A percentile compares a stretch with the other conserved stretches of the same genome.
Evolutionary conservation across 92 coral and sea anemone genomes (phyloP).

Genomic region (Desmophyllum pertusum): DNA sequence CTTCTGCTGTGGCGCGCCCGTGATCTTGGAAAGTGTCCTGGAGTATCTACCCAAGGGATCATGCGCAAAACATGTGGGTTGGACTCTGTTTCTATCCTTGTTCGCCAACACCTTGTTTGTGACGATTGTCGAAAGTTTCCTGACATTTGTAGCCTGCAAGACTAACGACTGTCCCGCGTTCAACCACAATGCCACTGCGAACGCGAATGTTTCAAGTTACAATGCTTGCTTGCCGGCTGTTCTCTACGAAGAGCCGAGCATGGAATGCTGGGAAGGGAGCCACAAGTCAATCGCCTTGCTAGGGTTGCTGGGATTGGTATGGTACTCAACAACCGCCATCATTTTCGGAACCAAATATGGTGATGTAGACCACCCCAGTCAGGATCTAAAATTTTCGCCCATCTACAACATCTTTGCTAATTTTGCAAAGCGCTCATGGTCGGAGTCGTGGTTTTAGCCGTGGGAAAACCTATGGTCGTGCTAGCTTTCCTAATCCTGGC

Average conservation of each 20-base stretch:
- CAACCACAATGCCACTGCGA: conserved; percentile 21
- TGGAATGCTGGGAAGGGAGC: conserved; percentile 87
- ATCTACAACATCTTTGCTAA: conserved; percentile 83
- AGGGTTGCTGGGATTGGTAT: conserved; percentile 89
- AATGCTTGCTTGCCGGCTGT: conserved; percentile 51
- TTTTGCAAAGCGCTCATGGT: conserved; percentile 91
- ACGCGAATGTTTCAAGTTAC: conserved; percentile 10
- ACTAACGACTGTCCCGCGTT: conserved; percentile 30
- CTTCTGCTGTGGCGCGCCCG: conserved; percentile 92
- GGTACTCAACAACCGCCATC: conserved; percentile 94
- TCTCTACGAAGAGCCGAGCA: conserved; percentile 72
- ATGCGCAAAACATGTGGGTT: conserved; percentile 88
- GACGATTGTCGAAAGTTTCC: conserved; percentile 87
- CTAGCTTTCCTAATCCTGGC: conserved; percentile 63
- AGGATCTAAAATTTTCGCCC: conserved; percentile 92
- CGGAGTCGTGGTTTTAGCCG: conserved; percentile 84
- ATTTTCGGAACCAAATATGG: conserved; percentile 94
- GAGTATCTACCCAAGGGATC: conserved; percentile 78
- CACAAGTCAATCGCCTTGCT: conserved; percentile 84
- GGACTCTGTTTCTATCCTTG: conserved; percentile 86
- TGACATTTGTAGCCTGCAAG: conserved; percentile 88
- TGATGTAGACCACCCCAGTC: conserved; percentile 90
- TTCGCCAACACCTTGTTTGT: conserved; percentile 95
- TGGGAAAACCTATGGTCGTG: conserved; percentile 55
- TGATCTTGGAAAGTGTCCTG: conserved; percentile 87